These are phyloP conservation scores for Hypomecis atomaria DNA, from an alignment of 2,888 invertebrate genomes.

Conservation along the genomic window DNA sequence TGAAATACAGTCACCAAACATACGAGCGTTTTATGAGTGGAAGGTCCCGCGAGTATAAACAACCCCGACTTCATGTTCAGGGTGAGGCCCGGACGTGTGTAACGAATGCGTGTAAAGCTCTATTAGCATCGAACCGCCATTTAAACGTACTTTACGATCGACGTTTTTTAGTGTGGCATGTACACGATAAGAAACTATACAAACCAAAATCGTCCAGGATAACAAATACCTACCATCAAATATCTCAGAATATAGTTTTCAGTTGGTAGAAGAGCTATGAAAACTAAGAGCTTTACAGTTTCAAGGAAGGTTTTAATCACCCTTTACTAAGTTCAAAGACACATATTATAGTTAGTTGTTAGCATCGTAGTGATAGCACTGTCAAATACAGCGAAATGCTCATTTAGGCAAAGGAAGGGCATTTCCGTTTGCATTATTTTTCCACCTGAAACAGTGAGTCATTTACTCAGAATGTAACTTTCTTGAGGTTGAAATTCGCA, in stretches of 20 bases:
- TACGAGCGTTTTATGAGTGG: conserved; percentile 63
- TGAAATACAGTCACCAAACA: conserved; percentile 63
- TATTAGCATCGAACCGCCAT: conserved; percentile 16
- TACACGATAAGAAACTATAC: not conserved
- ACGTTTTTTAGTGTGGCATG: not conserved
- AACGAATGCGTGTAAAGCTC: conserved; percentile 27
- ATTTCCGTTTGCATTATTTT: conserved; percentile 16
- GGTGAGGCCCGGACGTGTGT: conserved; percentile 49
- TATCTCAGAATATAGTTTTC: no score
- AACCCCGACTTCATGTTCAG: conserved; percentile 56
- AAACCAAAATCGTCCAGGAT: no score
- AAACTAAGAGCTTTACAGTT: no score
- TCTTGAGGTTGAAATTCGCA: conserved; percentile 49
- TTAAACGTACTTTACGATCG: not conserved
- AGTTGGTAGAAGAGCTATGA: no score
- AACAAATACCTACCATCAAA: no score
- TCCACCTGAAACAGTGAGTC: conserved; percentile 44
- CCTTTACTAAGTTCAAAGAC: no score
- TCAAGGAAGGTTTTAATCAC: no score
- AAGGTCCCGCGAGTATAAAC: conserved; percentile 62
- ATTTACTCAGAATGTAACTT: conserved; percentile 45
- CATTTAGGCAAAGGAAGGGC: conserved; percentile 11
- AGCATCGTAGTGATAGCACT: not conserved
- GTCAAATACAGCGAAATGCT: not conserved
- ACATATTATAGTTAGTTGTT: not conserved